Conservation (phyloP, 2,113 vertebrate genomes). For the Noturus placidus region DNA sequence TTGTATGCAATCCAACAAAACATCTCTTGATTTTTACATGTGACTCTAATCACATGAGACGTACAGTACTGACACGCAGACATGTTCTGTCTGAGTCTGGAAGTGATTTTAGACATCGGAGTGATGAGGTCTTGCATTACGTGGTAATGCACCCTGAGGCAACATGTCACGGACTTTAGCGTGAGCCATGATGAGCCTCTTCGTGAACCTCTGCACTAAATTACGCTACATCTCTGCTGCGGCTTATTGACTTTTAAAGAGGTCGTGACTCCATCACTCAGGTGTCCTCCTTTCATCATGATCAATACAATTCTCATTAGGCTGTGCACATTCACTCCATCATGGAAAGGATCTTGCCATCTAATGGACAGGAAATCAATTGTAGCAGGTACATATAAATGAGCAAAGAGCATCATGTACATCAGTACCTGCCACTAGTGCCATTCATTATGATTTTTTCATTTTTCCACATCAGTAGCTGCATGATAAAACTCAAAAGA, state of each 20-base stretch:
- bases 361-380: not conserved
- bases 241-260: not conserved
- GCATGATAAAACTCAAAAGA: not conserved
- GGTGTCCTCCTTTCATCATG: not conserved
- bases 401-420: not conserved
- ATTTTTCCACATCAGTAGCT: not conserved
- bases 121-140: not conserved
- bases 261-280: conserved; percentile 3
- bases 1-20: not conserved
- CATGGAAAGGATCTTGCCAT: not conserved
- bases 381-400: not conserved
- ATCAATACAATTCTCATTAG: not conserved
- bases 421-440: not conserved
- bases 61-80: not conserved
- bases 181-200: not conserved
- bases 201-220: not conserved
- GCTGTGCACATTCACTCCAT: not conserved
- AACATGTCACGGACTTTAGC: not conserved
- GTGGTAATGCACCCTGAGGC: not conserved
- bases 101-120: not conserved
- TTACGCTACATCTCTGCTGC: not conserved
- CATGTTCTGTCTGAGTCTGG: not conserved
- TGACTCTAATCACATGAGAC: not conserved
- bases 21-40: not conserved
- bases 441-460: not conserved